Conservation (phyloP, 2,888 invertebrate genomes). For the Holacanthella duospinosa region DNA sequence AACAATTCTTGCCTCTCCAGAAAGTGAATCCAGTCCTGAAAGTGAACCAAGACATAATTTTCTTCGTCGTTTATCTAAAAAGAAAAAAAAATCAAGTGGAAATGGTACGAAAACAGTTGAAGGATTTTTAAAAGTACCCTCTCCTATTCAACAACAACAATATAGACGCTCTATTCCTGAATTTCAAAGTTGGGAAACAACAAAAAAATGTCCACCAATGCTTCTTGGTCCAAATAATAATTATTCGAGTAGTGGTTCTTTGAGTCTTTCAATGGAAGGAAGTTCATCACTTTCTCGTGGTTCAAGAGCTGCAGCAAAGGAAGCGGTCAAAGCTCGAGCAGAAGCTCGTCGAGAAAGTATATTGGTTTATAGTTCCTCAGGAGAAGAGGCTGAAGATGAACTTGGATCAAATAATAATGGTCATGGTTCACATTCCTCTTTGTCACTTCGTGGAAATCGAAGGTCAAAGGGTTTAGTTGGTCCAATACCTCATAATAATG, state of each 20-base stretch:
- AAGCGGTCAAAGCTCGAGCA: constrained; percentile 36
- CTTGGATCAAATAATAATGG: constrained; percentile 21
- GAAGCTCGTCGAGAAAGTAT: constrained; percentile 35
- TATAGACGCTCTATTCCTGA: not conserved
- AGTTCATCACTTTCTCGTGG: constrained; percentile 18
- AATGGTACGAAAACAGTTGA: not conserved
- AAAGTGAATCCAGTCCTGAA: constrained; percentile 14
- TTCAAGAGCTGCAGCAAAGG: constrained; percentile 27
- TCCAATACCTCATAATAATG: not conserved
- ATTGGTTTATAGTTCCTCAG: constrained; percentile 26
- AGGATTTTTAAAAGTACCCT: constrained; percentile 4
- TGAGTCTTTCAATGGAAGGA: constrained; percentile 22
- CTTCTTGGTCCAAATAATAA: constrained; percentile 13
- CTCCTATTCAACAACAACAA: not conserved
- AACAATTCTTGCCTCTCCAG: not conserved
- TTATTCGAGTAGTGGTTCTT: constrained; percentile 34
- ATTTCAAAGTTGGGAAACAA: constrained; percentile 35
- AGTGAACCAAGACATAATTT: constrained; percentile 6
- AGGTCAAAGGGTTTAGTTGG: not conserved
- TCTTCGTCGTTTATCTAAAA: not conserved
- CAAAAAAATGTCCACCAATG: constrained; percentile 24
- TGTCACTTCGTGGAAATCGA: constrained; percentile 25
- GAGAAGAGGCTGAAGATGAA: constrained; percentile 24
- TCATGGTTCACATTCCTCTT: constrained; percentile 35
- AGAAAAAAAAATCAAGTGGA: not conserved